Base-by-base conservation (phyloP, 2,797 vertebrate genomes). In the Corythornis leucogaster region DNA sequence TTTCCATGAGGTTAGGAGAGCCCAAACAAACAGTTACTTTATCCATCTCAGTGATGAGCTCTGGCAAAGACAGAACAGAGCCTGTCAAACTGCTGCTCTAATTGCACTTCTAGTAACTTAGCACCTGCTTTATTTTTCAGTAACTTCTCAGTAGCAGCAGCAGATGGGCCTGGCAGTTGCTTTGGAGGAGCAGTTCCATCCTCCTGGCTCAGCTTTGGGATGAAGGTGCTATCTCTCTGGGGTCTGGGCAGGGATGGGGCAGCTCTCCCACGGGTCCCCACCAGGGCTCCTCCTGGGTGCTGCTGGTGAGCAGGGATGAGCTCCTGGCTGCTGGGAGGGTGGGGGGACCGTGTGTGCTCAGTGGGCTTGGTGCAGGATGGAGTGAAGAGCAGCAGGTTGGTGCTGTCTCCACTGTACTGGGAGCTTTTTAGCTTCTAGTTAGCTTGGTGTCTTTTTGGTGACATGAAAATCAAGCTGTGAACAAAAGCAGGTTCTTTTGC, bases 91-190 rank as follows among this genome's bases (percentile, higher is more conserved):
- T 78, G 55, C 85, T 89, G 91, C 64, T 91, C 26, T 76, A 81
- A 71, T 48, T 83, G 77, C 61, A 50, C 88, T 94, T 91, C 64
- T 78, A 45, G 64, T 93, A 93, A 92, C 86, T 64, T 88, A 66
- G 78, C 82, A 87, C 87, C 94, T 95, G 94, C 69, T 55, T 59
- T 40, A 40, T 85, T 94, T 68, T 21, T 24, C 28, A 38, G 19
- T 62, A 26, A 17, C 61, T 11, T 6, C 83, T 83, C 67, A 73
- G 80, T 89, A n/a, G 70, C 53, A 79, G 87, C 14, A 96, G 25
- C 95, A 97, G 94, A 79, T 94, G 94, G 95, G 87, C 26, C 81
- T 78, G 95, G 85, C 85, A 19, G 55, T 68, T 76, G 4, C 74
- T 18, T 55, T 13, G 68, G 76, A 80, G 85, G 50, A 79, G 28